These are phyloP conservation scores for Clivina fossor DNA, from an alignment of 2,888 invertebrate genomes.

Conservation along the genomic window DNA sequence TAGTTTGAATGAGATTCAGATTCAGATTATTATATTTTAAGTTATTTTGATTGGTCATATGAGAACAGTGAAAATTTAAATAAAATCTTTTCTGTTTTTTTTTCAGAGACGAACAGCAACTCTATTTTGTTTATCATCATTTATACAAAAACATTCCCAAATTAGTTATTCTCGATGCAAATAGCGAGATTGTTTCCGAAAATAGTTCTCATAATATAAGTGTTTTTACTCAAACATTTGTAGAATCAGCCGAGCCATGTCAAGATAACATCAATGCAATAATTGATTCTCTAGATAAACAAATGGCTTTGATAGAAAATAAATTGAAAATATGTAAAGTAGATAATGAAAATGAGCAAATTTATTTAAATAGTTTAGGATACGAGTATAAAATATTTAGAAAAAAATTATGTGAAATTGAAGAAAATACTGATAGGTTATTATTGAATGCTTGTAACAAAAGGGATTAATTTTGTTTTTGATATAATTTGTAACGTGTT, in stretches of 20 bases:
- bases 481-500: too few species aligned
- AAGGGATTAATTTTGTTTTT: not conserved
- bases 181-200: not conserved
- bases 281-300: constrained; percentile 37
- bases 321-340: constrained; percentile 27
- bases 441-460: constrained; percentile 10
- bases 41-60: constrained; percentile 22
- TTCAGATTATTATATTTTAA: constrained; percentile 18
- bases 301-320: constrained; percentile 39
- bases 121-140: constrained; percentile 21
- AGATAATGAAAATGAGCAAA: constrained; percentile 2
- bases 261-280: constrained; percentile 37
- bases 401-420: constrained; percentile 38
- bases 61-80: constrained; percentile 17
- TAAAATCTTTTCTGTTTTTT: constrained; percentile 4
- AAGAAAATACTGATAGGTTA: constrained; percentile 41
- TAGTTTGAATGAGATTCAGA: constrained; percentile 9
- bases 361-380: constrained; percentile 16
- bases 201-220: constrained; percentile 5
- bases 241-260: constrained; percentile 10
- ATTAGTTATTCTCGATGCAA: constrained; percentile 42
- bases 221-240: constrained; percentile 20
- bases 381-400: constrained; percentile 39
- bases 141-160: constrained; percentile 48
- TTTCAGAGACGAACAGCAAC: constrained; percentile 19